Conservation (phyloP, 1,140 invertebrate species). For the Cherax quadricarinatus region DNA sequence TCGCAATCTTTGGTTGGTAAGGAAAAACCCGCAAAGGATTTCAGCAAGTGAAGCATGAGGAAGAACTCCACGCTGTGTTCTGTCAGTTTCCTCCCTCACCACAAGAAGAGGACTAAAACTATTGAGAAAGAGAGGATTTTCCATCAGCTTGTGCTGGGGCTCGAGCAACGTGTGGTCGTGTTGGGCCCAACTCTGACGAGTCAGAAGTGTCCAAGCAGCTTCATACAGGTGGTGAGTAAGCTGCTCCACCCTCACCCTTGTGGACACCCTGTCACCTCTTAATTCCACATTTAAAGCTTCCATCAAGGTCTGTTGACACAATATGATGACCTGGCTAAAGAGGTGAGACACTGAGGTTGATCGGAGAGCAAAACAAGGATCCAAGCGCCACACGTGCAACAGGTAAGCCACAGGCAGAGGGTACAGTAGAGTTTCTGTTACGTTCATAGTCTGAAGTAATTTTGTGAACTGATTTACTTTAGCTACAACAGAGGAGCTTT, state of each 20-base stretch:
- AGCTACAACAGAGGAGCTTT: background rate
- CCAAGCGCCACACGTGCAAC: slow-evolving; percentile 38
- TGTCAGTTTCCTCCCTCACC: slow-evolving; percentile 8
- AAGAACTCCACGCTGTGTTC: slow-evolving; percentile 6
- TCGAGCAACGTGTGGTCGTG: slow-evolving; percentile 32
- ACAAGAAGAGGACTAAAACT: slow-evolving; percentile 21
- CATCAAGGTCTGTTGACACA: slow-evolving; percentile 8
- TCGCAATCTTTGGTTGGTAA: background rate
- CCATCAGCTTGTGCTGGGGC: slow-evolving; percentile 1
- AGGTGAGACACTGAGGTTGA: slow-evolving; percentile 39
- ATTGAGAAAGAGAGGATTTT: background rate
- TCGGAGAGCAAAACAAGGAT: slow-evolving; percentile 5
- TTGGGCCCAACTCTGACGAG: background rate
- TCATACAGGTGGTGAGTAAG: slow-evolving; percentile 19
- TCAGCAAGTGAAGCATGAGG: slow-evolving; percentile 42
- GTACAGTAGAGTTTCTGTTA: slow-evolving; percentile 20
- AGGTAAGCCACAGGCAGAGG: slow-evolving; percentile 49
- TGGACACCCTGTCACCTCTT: background rate
- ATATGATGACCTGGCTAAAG: slow-evolving; percentile 15
- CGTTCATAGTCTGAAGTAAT: slow-evolving; percentile 32
- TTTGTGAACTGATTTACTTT: slow-evolving; percentile 33
- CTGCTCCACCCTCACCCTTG: background rate
- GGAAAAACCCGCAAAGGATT: slow-evolving; percentile 53
- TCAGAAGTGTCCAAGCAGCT: slow-evolving; percentile 18
- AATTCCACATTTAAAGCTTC: background rate